These are phyloP conservation scores for Anthoscopus minutus DNA, from an alignment of 2,113 vertebrate genomes.

Conservation along the genomic window DNA sequence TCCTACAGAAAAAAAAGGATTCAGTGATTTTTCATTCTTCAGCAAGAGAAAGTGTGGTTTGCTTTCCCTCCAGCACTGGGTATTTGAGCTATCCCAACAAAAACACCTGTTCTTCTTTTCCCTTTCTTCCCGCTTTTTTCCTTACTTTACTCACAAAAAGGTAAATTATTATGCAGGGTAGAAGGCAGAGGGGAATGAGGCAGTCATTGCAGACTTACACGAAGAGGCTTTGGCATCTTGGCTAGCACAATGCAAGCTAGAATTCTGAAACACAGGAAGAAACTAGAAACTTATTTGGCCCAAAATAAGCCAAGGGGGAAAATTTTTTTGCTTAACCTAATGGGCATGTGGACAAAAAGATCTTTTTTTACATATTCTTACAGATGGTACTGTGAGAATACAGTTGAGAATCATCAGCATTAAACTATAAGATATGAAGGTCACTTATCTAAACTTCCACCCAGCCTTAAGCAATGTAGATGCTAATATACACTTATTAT, in stretches of 20 bases:
- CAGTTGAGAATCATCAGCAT: neutral
- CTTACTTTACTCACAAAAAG: neutral
- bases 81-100: neutral
- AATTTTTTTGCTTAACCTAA: neutral
- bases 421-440: slow-evolving; percentile 11
- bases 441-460: slow-evolving; percentile 37
- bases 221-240: neutral
- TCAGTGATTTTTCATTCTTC: neutral
- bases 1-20: neutral
- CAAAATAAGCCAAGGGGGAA: neutral
- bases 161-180: neutral
- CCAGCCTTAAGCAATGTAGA: slow-evolving; percentile 8
- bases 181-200: neutral
- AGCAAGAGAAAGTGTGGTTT: neutral
- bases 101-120: neutral
- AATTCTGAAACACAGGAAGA: neutral
- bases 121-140: neutral
- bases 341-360: neutral
- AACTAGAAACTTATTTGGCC: neutral
- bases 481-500: slow-evolving; percentile 18
- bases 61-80: neutral
- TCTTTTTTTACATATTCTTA: neutral
- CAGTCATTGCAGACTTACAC: neutral
- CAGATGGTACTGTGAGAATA: neutral
- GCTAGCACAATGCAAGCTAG: neutral